A percentile compares a stretch with the other conserved stretches of the same genome.
phyloP scores from a whole-genome alignment of 2,888 invertebrate genomes.

The Antheraea assamensis region DNA sequence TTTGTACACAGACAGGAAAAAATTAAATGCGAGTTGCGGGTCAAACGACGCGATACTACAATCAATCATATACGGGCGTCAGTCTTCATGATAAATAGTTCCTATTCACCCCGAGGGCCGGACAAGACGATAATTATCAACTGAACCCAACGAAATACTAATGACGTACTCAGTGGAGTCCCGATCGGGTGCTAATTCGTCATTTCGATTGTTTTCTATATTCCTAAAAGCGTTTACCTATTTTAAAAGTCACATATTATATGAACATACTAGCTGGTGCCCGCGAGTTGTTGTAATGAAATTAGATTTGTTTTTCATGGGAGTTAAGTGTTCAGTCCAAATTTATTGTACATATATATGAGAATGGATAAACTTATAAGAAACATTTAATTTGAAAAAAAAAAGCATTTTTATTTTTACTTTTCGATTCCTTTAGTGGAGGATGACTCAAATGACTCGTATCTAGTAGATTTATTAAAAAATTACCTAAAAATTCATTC shows the following conservation, averaged over 20 bases:
- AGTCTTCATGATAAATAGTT: slow-evolving; percentile 27
- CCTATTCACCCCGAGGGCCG: slow-evolving; percentile 21
- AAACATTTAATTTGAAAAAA: too few relatives aligned
- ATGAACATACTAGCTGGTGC: background rate
- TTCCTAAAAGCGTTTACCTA: background rate
- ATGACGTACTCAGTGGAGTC: slow-evolving; percentile 16
- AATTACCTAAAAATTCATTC: too few relatives aligned
- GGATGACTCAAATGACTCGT: too few relatives aligned
- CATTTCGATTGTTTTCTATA: slow-evolving; percentile 12
- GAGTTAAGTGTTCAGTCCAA: too few relatives aligned
- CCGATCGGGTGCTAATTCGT: slow-evolving; percentile 21
- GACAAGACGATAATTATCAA: slow-evolving; percentile 24
- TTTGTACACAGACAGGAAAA: slow-evolving; percentile 13
- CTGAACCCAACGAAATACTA: slow-evolving; percentile 19
- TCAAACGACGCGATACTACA: slow-evolving; percentile 26
- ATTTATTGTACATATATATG: too few relatives aligned
- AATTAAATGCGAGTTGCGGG: slow-evolving; percentile 23
- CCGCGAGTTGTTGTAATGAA: background rate
- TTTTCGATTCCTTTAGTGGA: too few relatives aligned
- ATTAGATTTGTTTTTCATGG: too few relatives aligned
- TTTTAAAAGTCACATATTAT: background rate
- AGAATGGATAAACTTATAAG: too few relatives aligned
- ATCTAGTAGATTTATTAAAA: too few relatives aligned
- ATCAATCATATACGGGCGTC: slow-evolving; percentile 30
- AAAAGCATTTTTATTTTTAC: too few relatives aligned